Evolutionary conservation across 2,113 vertebrate species (phyloP), one percentile per base, ranked within the genome.

Genomic region (Coptodon bakossiorum): DNA sequence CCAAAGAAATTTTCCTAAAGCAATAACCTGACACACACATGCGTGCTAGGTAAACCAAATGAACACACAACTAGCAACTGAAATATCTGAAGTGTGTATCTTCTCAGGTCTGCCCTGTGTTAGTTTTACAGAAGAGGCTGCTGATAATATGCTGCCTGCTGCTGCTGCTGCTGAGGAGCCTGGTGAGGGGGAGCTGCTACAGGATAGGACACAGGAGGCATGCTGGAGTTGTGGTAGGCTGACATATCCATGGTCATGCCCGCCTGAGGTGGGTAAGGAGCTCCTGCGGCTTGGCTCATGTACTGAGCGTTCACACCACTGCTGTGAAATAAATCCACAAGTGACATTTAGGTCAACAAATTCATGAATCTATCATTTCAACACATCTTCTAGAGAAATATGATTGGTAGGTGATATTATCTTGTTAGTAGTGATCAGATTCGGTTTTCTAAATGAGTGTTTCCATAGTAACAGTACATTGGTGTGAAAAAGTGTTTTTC

Each of bases 121-220:
- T 6, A 1, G 59, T 43, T 82, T 96, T 93, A 99, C 71, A 99
- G 97, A 78, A 99, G 97, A 81, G 98, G 99, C 92, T 99, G 98
- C 89, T 98, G 98, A 3, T 98, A 99, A 95, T 97, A 99, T 53
- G 86, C 96, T 0, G 96, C 59, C 73, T 96, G 97, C 61, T 96
- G 97, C 6, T 96, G 97, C 86, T 96, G 97, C 7, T 96, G 97
- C 85, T 85, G 93, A 9, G 97, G 88, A 78, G 96, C 82, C 9
- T 97, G 95, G 45, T 96, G 98, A 90, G 96, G 90, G 0, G 97
- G 97, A 17, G 95, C 92, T 1, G 96, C 92, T 94, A 97, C 36
- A 0, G 97, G 96, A 53, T 98, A 99, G 59, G 97, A 89, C 85
- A 94, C 95, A 2, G 95, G 97, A 38, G 97, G 95, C 96, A 98